Base-by-base conservation (phyloP, 2,888 invertebrate species). In the Drosophila melanocephala region DNA sequence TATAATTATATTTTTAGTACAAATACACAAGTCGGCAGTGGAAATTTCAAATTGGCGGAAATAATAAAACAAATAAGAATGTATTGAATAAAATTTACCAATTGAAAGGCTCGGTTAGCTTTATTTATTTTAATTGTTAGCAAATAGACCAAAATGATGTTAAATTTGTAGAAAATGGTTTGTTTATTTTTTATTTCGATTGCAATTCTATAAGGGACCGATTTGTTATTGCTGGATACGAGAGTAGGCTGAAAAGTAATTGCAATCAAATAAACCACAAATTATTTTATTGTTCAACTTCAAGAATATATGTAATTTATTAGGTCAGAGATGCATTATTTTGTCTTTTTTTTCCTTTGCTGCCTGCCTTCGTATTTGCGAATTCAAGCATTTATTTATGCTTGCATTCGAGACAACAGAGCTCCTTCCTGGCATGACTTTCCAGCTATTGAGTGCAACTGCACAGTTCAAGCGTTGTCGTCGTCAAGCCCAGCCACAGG, bases 331-430 rank as follows among this genome's bases (percentile, higher is more conserved):
- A 26, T 47, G 22, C 22, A 47, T 47, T 47, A 3, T 22, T 47
- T 22, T 6, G 1, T 6, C 16, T 22, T 51, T 30, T 7, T 51
- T 51, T 61, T 14, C 7, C 26, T 55, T 55, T 35, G 10, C 6
- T 5, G 55, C 7, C 42, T 42, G 69, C 55, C 55, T 26, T 55
- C 42, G 33, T 59, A 44, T 58, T 58, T 69, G 68, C 22, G 14
- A 32, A 51, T 39, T 50, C 52, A 69, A 51, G 56, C 33, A 56
- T 68, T 67, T 51, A 68, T 68, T 56, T 68, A 37, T 32, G 55
- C 68, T 47, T 67, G 66, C 37, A 44, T 9, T 67, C 22, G 14
- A 33, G 22, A n/a, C 53, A 33, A n/a, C 5, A 22, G 33, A 33
- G 52, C 52, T 30, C 30, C 9, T 22, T 28, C 14, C 39, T 52